Base-by-base conservation (phyloP, 2,888 invertebrate genomes). In the Psylliodes chrysocephalus region DNA sequence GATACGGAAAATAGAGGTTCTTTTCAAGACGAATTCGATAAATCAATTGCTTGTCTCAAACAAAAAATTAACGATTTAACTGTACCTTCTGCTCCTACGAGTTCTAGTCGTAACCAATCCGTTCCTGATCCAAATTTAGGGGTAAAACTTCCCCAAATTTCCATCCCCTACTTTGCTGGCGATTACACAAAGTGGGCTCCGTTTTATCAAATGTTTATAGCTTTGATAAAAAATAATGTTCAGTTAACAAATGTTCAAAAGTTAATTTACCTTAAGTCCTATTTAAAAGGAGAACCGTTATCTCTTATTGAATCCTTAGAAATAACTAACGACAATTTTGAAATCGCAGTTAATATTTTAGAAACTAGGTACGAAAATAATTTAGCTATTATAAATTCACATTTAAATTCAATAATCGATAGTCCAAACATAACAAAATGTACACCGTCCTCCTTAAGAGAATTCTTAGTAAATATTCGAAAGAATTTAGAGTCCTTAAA, bases 121-220 rank as follows among this genome's bases (percentile, higher is more conserved):
- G n/a, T n/a, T n/a, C n/a, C 22, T 46, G 46, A 46, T 12, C 46
- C 46, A 22, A 22, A 19, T 14, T 3, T 47, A 47, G 19, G 46
- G 12, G 19, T 47, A 47, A 22, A 47, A 22, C 22, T 47, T 47
- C 22, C 46, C 22, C 22, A 47, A 22, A 22, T 47, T 19, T 47
- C 46, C 19, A 42, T 62, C 12, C 56, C 62, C 10, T 22, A 22
- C 25, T 63, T 47, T 14, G 33, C 49, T 14, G 42, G 63, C 33
- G 35, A 35, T 53, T 57, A 57, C 35, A 38, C 22, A 2, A 52
- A 54, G 38, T 63, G 63, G 63, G 22, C 46, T 30, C 18, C 33
- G 4, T 57, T 63, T 40, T 35, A 28, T 28, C 47, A 63, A 25
- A 14, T 46, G 19, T 63, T 63, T 42, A 12, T 19, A 17, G 33